Percentiles rank a stretch among this genome's conserved stretches.
phyloP scores from a whole-genome alignment of 2,797 vertebrate genomes.

The Syngnathus acus region DNA sequence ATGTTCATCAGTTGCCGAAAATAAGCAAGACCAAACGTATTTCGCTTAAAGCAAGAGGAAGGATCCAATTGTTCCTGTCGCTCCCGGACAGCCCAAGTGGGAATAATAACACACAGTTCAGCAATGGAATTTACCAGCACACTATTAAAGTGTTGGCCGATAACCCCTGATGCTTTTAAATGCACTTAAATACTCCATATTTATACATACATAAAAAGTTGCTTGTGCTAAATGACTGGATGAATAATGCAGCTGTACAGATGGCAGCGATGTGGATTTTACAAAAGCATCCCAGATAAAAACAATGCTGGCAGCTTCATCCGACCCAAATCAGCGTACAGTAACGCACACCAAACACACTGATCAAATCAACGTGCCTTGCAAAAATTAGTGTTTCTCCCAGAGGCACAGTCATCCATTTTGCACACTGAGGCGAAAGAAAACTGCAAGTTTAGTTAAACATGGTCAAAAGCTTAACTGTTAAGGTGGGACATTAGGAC shows the following conservation, averaged over 20 bases:
- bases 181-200: constrained; percentile 21
- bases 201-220: constrained; percentile 5
- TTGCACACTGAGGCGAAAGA: background rate
- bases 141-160: constrained; percentile 23
- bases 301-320: constrained; percentile 6
- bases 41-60: constrained; percentile 27
- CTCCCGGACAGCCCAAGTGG: constrained; percentile 20
- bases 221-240: constrained; percentile 20
- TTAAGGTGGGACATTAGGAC: background rate
- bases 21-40: constrained; percentile 29
- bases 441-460: background rate
- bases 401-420: background rate
- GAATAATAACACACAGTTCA: constrained; percentile 28
- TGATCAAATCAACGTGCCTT: background rate
- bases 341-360: background rate
- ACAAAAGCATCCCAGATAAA: background rate
- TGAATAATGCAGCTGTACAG: constrained; percentile 19
- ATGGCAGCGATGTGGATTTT: constrained; percentile 16
- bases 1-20: constrained; percentile 39
- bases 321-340: background rate
- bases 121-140: constrained; percentile 17
- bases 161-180: constrained; percentile 18
- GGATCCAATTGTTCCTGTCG: constrained; percentile 20
- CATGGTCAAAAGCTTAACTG: background rate
- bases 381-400: constrained; percentile 2